These are phyloP conservation scores for Dasyornis broadbenti DNA, from an alignment of 2,113 vertebrate genomes.

Conservation along the genomic window DNA sequence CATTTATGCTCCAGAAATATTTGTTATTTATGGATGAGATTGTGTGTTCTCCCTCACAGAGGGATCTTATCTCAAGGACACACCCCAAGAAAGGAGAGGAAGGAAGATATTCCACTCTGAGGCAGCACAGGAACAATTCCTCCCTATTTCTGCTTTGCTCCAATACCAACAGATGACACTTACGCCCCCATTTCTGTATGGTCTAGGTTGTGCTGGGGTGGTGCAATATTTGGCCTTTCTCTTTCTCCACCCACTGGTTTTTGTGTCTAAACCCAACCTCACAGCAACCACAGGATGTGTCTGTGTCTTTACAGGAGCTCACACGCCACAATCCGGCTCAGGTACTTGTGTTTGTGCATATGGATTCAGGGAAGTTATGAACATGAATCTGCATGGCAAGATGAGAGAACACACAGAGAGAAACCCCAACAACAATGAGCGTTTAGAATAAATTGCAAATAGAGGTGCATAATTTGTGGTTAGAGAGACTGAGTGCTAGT, in stretches of 20 bases:
- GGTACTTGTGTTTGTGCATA: not conserved
- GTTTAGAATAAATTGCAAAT: constrained; percentile 18
- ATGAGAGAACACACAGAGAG: not conserved
- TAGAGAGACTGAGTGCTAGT: not conserved
- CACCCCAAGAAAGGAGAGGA: not conserved
- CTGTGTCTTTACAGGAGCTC: not conserved
- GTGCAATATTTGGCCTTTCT: not conserved
- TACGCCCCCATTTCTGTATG: rapidly evolving
- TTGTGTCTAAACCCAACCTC: not conserved
- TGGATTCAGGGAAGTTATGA: not conserved
- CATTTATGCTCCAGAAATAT: not conserved
- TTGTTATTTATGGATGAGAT: not conserved
- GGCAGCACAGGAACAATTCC: not conserved
- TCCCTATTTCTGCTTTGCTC: not conserved
- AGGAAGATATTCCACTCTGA: not conserved
- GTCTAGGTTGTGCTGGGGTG: not conserved
- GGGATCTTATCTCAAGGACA: not conserved
- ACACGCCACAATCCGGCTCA: not conserved
- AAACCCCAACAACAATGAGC: not conserved
- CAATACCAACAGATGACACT: not conserved
- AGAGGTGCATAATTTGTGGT: constrained; percentile 24
- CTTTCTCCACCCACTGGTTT: not conserved
- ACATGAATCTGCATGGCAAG: not conserved
- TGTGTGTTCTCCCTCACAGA: not conserved
- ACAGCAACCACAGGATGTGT: not conserved